Evolutionary conservation across 2,797 vertebrate genomes (phyloP).

Genomic region (Alauda arvensis): DNA sequence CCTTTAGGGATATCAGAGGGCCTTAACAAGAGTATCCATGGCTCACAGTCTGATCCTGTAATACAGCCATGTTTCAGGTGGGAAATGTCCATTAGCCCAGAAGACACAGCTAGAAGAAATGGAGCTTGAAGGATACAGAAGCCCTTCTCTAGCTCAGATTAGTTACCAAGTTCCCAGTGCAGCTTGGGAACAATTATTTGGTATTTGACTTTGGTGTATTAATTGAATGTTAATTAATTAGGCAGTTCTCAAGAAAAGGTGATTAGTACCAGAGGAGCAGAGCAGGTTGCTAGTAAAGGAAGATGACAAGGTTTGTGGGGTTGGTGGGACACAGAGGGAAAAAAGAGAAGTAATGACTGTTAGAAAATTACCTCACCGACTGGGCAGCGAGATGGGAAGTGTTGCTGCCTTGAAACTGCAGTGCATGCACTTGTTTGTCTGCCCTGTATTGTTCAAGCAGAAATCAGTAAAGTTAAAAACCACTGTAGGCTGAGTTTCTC

Average conservation of each 20-base stretch:
- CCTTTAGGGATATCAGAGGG: neutral
- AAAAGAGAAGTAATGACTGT: neutral
- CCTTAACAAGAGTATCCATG: neutral
- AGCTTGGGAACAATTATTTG: conserved; percentile 26
- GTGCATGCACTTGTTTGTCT: neutral
- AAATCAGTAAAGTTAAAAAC: neutral
- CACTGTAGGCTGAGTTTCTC: neutral
- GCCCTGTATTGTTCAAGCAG: neutral
- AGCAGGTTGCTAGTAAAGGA: neutral
- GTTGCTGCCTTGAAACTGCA: neutral
- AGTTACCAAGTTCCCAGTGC: conserved; percentile 2
- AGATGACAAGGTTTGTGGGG: neutral
- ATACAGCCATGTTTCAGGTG: neutral
- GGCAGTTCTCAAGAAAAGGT: conserved; percentile 23
- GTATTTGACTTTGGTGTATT: conserved; percentile 16
- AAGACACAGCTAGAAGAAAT: neutral
- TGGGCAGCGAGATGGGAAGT: neutral
- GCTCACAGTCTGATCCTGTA: neutral
- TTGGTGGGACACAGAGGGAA: neutral
- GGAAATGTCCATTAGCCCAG: fast-evolving
- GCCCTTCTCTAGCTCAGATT: neutral
- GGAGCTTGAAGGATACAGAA: neutral
- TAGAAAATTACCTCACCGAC: neutral
- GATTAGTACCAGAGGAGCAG: conserved; percentile 9
- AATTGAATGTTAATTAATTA: conserved; percentile 44